Evolutionary conservation across 2,113 vertebrate genomes (phyloP).

Genomic region (Megalops atlanticus): DNA sequence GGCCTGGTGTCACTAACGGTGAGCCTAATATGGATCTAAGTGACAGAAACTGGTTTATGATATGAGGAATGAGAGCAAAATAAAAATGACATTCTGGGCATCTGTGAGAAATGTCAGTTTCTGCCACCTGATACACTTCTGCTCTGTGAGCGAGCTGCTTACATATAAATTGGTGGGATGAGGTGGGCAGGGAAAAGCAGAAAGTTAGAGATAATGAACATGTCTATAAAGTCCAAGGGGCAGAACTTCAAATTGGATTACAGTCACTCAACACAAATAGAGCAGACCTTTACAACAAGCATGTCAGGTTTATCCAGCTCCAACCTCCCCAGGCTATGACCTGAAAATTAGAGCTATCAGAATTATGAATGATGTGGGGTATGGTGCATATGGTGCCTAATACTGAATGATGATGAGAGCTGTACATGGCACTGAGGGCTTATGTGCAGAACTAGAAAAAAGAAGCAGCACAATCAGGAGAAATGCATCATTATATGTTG

Average conservation of each 20-base stretch:
- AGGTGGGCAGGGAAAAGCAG: background rate
- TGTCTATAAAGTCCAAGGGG: constrained; percentile 4
- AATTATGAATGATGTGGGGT: background rate
- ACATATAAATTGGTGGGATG: background rate
- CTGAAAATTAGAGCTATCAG: background rate
- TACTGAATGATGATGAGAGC: background rate
- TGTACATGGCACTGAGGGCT: background rate
- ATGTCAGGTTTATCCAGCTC: background rate
- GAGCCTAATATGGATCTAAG: constrained; percentile 18
- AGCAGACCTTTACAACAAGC: background rate
- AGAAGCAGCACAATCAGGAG: too few relatives aligned
- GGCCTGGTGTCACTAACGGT: constrained; percentile 12
- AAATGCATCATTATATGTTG: background rate
- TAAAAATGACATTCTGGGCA: constrained; percentile 21
- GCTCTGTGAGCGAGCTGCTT: background rate
- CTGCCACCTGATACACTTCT: constrained; percentile 1
- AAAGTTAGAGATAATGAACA: constrained; percentile 2
- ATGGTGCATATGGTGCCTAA: background rate
- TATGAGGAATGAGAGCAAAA: constrained; percentile 13
- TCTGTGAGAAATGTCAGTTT: constrained; percentile 24
- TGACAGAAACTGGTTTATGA: constrained; percentile 22
- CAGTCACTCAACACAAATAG: constrained; percentile 13
- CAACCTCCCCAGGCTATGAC: background rate
- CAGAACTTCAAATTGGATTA: constrained; percentile 14
- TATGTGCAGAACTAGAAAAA: background rate